Percentiles rank a stretch among this genome's conserved stretches.
Conservation (phyloP, 2,888 invertebrate genomes). For the Leptopterna dolabrata region DNA sequence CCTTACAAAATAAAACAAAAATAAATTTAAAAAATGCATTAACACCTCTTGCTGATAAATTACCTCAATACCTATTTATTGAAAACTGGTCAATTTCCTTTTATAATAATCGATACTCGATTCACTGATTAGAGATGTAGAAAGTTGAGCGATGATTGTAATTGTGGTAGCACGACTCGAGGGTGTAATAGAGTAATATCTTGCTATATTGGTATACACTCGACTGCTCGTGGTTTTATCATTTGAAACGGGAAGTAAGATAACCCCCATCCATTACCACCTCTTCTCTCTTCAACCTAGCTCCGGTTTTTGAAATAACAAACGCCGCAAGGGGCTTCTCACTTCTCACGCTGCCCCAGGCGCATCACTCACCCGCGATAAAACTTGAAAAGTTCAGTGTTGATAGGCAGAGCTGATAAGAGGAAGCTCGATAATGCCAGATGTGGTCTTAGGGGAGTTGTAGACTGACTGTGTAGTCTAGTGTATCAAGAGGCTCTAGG, state of each 20-base stretch:
- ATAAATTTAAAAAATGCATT: too few relatives aligned
- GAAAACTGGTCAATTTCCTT: too few relatives aligned
- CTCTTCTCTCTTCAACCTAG: not conserved
- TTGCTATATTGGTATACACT: not conserved
- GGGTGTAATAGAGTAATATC: not conserved
- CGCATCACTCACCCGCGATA: not conserved
- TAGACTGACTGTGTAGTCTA: too few relatives aligned
- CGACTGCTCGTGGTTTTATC: not conserved
- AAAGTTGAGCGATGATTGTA: too few relatives aligned
- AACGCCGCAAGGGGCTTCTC: not conserved
- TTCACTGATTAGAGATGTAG: too few relatives aligned
- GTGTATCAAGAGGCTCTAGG: too few relatives aligned
- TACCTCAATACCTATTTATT: too few relatives aligned
- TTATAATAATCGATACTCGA: too few relatives aligned
- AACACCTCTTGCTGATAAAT: too few relatives aligned
- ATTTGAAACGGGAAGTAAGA: not conserved
- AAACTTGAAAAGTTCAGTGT: not conserved
- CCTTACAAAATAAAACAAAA: too few relatives aligned
- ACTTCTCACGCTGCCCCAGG: not conserved
- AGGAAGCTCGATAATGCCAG: not conserved
- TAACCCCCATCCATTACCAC: slow-evolving; percentile 3
- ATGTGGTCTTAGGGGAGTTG: not conserved
- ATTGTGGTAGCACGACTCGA: too few relatives aligned
- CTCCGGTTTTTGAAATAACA: not conserved
- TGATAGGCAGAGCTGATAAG: not conserved